phyloP scores from a whole-genome alignment of 2,888 invertebrate genomes.

The Beris morrisii region DNA sequence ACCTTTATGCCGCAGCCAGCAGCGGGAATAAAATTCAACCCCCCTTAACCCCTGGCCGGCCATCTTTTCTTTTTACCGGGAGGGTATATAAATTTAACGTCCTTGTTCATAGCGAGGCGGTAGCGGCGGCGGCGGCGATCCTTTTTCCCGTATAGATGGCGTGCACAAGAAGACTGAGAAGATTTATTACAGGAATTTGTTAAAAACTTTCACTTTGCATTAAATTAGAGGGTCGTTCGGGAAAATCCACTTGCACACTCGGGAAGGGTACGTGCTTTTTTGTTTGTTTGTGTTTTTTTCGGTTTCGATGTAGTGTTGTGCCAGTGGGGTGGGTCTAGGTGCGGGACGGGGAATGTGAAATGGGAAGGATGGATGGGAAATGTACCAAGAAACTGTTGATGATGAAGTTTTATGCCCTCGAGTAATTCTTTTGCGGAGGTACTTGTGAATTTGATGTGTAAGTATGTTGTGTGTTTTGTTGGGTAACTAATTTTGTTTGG shows the following conservation, averaged over 20 bases:
- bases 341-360: not conserved
- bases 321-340: not conserved
- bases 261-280: not conserved
- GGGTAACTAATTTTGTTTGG: too few relatives aligned
- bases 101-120: too few relatives aligned
- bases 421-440: constrained; percentile 19
- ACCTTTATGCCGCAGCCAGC: too few relatives aligned
- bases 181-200: constrained; percentile 30
- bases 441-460: constrained; percentile 8
- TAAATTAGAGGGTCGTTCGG: constrained; percentile 29
- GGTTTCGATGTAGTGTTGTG: not conserved
- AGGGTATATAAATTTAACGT: too few relatives aligned
- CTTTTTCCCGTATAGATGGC: too few relatives aligned
- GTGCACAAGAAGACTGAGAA: not conserved
- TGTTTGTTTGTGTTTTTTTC: not conserved
- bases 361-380: not conserved
- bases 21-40: too few relatives aligned
- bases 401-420: constrained; percentile 18
- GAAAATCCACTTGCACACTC: constrained; percentile 15
- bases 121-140: too few relatives aligned
- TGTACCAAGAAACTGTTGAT: not conserved
- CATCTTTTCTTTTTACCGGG: too few relatives aligned
- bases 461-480: constrained; percentile 9
- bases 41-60: too few relatives aligned
- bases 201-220: constrained; percentile 30